Conservation (phyloP, 2,888 invertebrate species). For the Rosalia funebris region DNA sequence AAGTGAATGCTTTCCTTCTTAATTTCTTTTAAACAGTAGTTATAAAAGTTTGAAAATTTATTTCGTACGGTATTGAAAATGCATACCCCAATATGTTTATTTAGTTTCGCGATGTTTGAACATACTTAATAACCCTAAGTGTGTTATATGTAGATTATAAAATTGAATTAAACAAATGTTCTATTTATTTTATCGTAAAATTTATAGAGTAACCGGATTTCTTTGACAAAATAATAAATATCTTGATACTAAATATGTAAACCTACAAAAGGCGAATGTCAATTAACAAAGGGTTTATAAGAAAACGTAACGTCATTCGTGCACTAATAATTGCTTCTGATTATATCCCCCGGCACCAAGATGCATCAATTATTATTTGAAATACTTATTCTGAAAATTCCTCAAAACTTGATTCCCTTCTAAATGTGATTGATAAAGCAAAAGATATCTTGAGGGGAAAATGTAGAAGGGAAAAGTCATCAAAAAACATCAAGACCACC, state of each 20-base stretch:
- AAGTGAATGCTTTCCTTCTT: slow-evolving; percentile 26
- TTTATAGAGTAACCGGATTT: not conserved
- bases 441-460: slow-evolving; percentile 44
- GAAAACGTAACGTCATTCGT: slow-evolving; percentile 30
- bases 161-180: no score
- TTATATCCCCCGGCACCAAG: slow-evolving; percentile 32
- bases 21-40: slow-evolving; percentile 32
- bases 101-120: no score
- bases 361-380: slow-evolving; percentile 40
- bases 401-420: slow-evolving; percentile 32
- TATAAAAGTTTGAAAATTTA: slow-evolving; percentile 29
- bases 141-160: no score
- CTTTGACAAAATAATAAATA: not conserved
- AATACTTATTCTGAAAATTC: slow-evolving; percentile 40
- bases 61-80: not conserved
- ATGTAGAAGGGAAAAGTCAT: slow-evolving; percentile 49
- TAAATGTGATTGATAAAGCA: slow-evolving; percentile 49
- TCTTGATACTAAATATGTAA: not conserved
- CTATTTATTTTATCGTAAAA: not conserved
- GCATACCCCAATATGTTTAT: no score
- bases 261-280: slow-evolving; percentile 33
- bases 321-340: slow-evolving; percentile 36
- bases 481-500: slow-evolving; percentile 49
- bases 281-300: slow-evolving; percentile 25
- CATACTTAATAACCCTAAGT: no score